Conservation (phyloP, 1,140 invertebrate genomes). For the Drosophila bocki region DNA sequence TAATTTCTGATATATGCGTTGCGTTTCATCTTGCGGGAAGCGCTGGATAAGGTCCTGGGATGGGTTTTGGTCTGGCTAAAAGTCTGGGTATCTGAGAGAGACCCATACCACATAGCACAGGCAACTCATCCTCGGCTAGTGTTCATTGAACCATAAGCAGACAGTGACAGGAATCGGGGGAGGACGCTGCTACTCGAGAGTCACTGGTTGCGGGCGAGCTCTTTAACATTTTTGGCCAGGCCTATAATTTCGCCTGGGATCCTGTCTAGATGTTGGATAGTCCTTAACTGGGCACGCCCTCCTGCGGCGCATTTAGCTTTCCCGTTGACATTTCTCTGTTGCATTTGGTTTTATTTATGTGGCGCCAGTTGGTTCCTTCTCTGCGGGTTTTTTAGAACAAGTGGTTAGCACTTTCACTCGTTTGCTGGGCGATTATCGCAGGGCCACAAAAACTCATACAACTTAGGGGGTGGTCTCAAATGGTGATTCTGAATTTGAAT, state of each 20-base stretch:
- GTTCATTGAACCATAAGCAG: constrained; percentile 69
- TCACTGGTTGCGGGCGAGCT: constrained; percentile 15
- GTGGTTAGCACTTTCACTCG: constrained; percentile 15
- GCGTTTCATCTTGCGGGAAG: constrained; percentile 37
- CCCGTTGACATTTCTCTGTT: constrained; percentile 67
- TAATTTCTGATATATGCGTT: constrained; percentile 54
- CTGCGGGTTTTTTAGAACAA: constrained; percentile 12
- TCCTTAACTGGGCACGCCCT: constrained; percentile 38
- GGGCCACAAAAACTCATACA: background rate
- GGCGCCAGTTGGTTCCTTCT: constrained; percentile 63
- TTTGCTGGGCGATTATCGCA: constrained; percentile 22
- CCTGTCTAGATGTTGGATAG: constrained; percentile 32
- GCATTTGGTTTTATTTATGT: constrained; percentile 73
- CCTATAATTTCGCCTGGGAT: constrained; percentile 60
- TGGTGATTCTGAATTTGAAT: background rate
- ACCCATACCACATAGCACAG: constrained; percentile 5
- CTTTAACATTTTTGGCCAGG: constrained; percentile 51
- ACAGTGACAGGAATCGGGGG: constrained; percentile 18
- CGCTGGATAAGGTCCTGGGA: background rate
- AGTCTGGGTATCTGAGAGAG: constrained; percentile 9
- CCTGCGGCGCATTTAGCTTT: constrained; percentile 66
- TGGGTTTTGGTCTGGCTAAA: constrained; percentile 17
- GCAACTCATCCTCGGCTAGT: constrained; percentile 28
- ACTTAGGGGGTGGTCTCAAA: background rate
- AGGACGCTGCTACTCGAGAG: background rate